Percentiles rank a stretch among this genome's conserved stretches.
These are phyloP conservation scores for Chaenodraco wilsoni DNA, from an alignment of 2,797 vertebrate genomes.

Conservation along the genomic window DNA sequence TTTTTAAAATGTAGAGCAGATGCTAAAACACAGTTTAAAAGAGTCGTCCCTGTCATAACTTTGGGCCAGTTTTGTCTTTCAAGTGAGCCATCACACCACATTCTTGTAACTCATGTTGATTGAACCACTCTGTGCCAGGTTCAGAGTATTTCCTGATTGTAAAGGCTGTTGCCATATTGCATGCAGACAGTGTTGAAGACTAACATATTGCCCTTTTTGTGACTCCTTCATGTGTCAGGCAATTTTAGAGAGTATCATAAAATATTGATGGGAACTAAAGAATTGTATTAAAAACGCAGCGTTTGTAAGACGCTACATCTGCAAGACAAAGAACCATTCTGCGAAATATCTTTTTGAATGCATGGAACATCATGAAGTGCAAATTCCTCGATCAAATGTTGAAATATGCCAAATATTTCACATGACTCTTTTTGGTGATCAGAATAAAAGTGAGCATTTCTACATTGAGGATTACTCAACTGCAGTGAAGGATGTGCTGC, in stretches of 20 bases:
- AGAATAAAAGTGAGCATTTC: slow-evolving; percentile 11
- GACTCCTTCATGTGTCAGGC: not conserved
- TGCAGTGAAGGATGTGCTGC: slow-evolving; percentile 40
- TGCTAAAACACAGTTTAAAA: slow-evolving; percentile 43
- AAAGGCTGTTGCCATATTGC: not conserved
- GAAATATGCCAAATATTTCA: not conserved
- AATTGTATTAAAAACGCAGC: not conserved
- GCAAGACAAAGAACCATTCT: not conserved
- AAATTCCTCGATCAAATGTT: not conserved
- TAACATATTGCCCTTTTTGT: not conserved
- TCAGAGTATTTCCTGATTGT: slow-evolving; percentile 6
- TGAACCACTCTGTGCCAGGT: slow-evolving; percentile 5
- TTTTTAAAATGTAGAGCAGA: slow-evolving; percentile 54
- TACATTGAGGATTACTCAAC: slow-evolving; percentile 21
- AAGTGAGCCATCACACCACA: slow-evolving; percentile 26
- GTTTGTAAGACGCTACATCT: not conserved
- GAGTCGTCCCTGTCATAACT: slow-evolving; percentile 30
- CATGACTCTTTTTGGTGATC: not conserved
- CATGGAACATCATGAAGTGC: not conserved
- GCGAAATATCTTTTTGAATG: not conserved
- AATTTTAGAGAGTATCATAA: not conserved
- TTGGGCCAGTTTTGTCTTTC: slow-evolving; percentile 37
- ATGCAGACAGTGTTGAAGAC: not conserved
- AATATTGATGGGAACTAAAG: not conserved
- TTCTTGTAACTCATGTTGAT: slow-evolving; percentile 27